Evolutionary conservation across 2,888 invertebrate genomes (phyloP).

Genomic region (Drosophila algonquin): DNA sequence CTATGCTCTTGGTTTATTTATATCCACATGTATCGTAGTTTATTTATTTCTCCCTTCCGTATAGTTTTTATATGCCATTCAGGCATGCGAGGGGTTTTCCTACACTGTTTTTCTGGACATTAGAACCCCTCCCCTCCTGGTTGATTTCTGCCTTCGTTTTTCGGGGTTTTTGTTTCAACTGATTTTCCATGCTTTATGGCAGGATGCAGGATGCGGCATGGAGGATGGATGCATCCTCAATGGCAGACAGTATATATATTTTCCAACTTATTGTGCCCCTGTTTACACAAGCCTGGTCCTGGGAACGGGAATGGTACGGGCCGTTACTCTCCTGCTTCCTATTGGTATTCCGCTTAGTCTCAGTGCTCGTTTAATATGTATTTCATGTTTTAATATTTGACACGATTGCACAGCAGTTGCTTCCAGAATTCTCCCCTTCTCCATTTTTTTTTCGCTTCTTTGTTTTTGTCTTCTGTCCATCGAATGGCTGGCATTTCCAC

Average conservation of each 20-base stretch:
- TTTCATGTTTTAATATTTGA: conserved; percentile 81
- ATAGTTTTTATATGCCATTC: conserved; percentile 34
- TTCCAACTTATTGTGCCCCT: conserved; percentile 66
- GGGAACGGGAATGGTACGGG: neutral
- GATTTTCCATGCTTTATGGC: conserved; percentile 38
- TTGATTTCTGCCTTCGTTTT: conserved; percentile 15
- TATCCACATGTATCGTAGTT: conserved; percentile 23
- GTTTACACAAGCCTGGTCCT: conserved; percentile 27
- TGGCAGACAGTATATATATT: conserved; percentile 46
- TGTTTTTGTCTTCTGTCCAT: conserved; percentile 31
- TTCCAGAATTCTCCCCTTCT: conserved; percentile 16
- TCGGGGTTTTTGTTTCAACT: conserved; percentile 19
- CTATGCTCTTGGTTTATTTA: neutral
- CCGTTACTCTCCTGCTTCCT: conserved; percentile 5
- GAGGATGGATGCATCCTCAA: conserved; percentile 23
- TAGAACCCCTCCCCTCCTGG: conserved; percentile 12
- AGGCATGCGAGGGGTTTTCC: too few species aligned
- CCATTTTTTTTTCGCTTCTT: conserved; percentile 5
- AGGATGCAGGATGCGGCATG: neutral
- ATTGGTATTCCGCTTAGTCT: conserved; percentile 40
- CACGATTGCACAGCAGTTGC: conserved; percentile 73
- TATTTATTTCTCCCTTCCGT: conserved; percentile 36
- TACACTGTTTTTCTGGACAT: conserved; percentile 24
- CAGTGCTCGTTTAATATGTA: conserved; percentile 72
- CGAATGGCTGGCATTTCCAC: conserved; percentile 35